Conservation (phyloP, 2,113 vertebrate species). For the Arizona elegans region DNA sequence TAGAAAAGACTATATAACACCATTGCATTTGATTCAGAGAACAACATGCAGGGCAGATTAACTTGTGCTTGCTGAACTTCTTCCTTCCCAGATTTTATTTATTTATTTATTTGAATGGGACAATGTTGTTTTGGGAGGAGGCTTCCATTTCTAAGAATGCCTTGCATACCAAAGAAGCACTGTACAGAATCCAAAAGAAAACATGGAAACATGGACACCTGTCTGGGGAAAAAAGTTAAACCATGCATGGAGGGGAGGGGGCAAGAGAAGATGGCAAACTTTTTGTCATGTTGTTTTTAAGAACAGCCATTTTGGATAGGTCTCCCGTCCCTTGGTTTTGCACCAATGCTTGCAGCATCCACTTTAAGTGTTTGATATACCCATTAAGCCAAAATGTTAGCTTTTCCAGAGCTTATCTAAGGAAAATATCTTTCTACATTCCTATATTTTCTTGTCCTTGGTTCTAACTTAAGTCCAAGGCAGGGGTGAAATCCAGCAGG, state of each 20-base stretch:
- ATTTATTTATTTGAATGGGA: not conserved
- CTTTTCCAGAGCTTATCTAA: not conserved
- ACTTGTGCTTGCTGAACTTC: not conserved
- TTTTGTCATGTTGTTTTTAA: not conserved
- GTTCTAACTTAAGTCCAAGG: not conserved
- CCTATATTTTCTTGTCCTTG: not conserved
- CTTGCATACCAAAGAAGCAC: not conserved
- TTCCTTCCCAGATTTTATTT: not conserved
- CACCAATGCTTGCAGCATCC: not conserved
- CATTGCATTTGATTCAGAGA: not conserved
- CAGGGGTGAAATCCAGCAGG: not conserved
- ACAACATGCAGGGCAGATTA: not conserved
- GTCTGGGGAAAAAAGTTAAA: not conserved
- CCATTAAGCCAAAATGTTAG: not conserved
- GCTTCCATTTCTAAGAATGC: not conserved
- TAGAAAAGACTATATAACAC: not conserved
- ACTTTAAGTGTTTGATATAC: not conserved
- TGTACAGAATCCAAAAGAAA: not conserved
- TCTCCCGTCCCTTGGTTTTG: not conserved
- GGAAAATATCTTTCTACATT: not conserved
- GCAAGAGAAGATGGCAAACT: not conserved
- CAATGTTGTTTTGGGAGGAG: not conserved
- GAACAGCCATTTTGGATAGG: not conserved
- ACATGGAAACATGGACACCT: not conserved
- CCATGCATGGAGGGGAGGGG: not conserved